phyloP scores from a whole-genome alignment of 2,797 vertebrate genomes.

The Ammospiza maritima region DNA sequence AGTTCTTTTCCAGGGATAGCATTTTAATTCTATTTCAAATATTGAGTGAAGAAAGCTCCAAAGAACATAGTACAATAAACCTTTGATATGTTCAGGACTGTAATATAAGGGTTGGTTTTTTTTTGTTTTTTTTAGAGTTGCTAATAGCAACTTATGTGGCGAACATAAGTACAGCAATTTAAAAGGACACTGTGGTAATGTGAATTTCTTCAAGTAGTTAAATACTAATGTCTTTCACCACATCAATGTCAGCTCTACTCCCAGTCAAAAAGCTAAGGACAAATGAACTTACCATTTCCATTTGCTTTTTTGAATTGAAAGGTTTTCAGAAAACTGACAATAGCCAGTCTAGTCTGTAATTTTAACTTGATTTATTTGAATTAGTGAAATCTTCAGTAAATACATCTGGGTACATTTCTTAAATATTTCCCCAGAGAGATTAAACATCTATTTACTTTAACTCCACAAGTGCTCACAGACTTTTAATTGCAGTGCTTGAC shows the following conservation, averaged over 20 bases:
- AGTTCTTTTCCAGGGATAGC: background rate
- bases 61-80: constrained; percentile 28
- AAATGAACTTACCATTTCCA: constrained; percentile 51
- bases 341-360: constrained; percentile 47
- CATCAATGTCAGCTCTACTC: constrained; percentile 26
- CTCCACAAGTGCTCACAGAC: background rate
- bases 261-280: constrained; percentile 48
- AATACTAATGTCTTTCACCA: constrained; percentile 64
- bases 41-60: background rate
- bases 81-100: constrained; percentile 15
- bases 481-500: constrained; percentile 37
- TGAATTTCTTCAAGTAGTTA: constrained; percentile 68
- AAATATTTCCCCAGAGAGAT: constrained; percentile 33
- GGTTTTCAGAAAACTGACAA: constrained; percentile 45
- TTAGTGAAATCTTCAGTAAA: constrained; percentile 65
- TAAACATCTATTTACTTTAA: constrained; percentile 44
- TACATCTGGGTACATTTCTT: constrained; percentile 11
- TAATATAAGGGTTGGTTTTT: background rate
- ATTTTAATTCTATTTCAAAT: constrained; percentile 30
- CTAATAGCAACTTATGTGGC: constrained; percentile 67
- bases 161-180: constrained; percentile 72
- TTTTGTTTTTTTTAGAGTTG: constrained; percentile 9
- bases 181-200: constrained; percentile 62
- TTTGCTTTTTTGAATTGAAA: constrained; percentile 60
- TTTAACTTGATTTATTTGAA: constrained; percentile 68